Conservation (phyloP, 2,113 vertebrate species). For the Xyrauchen texanus region DNA sequence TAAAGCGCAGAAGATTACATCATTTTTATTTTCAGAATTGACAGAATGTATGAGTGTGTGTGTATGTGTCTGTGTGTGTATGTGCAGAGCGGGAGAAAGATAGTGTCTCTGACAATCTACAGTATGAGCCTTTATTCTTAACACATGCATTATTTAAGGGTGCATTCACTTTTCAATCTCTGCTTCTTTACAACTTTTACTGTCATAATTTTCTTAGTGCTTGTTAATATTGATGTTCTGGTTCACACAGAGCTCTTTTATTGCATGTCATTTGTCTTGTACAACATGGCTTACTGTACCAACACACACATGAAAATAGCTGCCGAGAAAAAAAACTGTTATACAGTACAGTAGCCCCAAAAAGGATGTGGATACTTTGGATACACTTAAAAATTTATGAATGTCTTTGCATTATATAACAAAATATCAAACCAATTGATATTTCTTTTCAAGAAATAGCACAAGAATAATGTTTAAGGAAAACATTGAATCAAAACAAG, state of each 20-base stretch:
- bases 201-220: slow-evolving; percentile 5
- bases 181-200: not conserved
- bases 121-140: not conserved
- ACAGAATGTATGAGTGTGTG: not conserved
- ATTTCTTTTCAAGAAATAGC: too few species aligned
- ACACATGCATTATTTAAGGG: not conserved
- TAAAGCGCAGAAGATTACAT: slow-evolving; percentile 8
- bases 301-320: not conserved
- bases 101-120: not conserved
- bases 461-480: too few species aligned
- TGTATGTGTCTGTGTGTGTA: not conserved
- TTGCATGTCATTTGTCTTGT: not conserved
- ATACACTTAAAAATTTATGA: too few species aligned
- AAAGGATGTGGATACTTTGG: too few species aligned
- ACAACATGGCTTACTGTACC: not conserved
- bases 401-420: too few species aligned
- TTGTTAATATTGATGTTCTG: slow-evolving; percentile 1
- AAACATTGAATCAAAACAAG: too few species aligned
- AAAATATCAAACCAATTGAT: too few species aligned
- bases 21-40: slow-evolving; percentile 7
- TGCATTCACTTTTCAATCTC: not conserved
- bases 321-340: not conserved
- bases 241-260: not conserved
- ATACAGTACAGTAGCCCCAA: too few species aligned
- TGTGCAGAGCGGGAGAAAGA: not conserved